A percentile compares a stretch with the other conserved stretches of the same genome.
Conservation (phyloP, 1,140 invertebrate species). For the Platorchestia sp. region DNA sequence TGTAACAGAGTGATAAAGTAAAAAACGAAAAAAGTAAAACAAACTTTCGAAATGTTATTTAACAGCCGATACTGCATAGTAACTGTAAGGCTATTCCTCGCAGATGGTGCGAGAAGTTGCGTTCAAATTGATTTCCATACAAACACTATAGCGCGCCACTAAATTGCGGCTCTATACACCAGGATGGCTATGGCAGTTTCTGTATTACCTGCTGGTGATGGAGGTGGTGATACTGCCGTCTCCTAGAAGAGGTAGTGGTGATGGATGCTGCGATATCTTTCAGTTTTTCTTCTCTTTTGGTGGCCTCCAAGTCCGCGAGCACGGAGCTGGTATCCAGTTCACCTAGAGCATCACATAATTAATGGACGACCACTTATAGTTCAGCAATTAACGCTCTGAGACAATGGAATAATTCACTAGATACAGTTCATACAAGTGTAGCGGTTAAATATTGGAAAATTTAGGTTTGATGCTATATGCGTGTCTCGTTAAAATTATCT, state of each 20-base stretch:
- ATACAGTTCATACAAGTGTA: not conserved
- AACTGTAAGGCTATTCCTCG: not conserved
- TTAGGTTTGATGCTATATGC: not conserved
- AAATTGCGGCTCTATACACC: not conserved
- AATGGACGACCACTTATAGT: not conserved
- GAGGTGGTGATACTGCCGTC: conserved; percentile 12
- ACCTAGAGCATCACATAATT: conserved; percentile 52
- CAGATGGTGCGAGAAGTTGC: not conserved
- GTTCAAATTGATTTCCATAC: not conserved
- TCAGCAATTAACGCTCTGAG: no score
- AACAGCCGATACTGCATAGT: not conserved
- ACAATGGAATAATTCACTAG: not conserved
- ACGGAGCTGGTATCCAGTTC: conserved; percentile 58
- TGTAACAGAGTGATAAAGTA: not conserved
- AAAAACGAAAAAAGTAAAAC: not conserved
- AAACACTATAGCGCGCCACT: not conserved
- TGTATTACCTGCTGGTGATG: conserved; percentile 44
- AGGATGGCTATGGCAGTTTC: no score
- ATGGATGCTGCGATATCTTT: conserved; percentile 81
- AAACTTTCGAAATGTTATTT: no score
- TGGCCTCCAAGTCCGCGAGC: conserved; percentile 68
- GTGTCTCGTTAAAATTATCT: not conserved
- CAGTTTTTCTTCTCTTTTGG: conserved; percentile 78
- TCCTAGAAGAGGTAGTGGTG: conserved; percentile 73
- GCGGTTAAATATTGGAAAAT: not conserved